phyloP scores from a whole-genome alignment of 2,888 invertebrate genomes.

The Dasypogon diadema region DNA sequence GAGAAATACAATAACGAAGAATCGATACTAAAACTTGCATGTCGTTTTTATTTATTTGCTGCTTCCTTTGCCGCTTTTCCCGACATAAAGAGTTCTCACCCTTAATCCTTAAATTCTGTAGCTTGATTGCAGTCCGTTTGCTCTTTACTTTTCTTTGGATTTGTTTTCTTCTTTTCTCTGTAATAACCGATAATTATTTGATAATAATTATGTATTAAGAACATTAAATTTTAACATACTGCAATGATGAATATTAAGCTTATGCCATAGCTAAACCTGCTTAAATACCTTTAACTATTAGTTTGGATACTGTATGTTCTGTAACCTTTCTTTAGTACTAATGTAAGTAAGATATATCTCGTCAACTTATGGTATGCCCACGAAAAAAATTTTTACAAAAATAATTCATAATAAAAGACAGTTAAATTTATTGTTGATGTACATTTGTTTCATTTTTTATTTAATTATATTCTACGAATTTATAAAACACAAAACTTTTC shows the following conservation, averaged over 20 bases:
- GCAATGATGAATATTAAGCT: constrained; percentile 13
- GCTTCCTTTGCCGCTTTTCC: constrained; percentile 38
- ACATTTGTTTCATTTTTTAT: too few species aligned
- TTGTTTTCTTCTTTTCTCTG: constrained; percentile 5
- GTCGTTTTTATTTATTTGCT: constrained; percentile 37
- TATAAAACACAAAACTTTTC: too few species aligned
- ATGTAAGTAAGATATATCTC: constrained; percentile 35
- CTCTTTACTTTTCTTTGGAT: constrained; percentile 25
- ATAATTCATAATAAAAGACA: too few species aligned
- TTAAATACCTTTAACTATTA: constrained; percentile 33
- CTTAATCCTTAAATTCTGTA: too few species aligned
- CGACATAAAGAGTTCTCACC: too few species aligned
- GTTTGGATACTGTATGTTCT: constrained; percentile 27
- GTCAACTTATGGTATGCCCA: too few species aligned
- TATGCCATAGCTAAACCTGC: not conserved
- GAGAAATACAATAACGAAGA: not conserved
- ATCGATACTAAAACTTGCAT: constrained; percentile 21
- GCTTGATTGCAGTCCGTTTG: too few species aligned
- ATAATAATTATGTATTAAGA: too few species aligned
- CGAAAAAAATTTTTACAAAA: too few species aligned
- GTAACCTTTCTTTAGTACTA: constrained; percentile 37
- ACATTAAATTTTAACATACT: constrained; percentile 21
- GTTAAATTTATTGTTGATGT: too few species aligned
- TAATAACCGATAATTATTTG: too few species aligned
- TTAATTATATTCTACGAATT: too few species aligned